Evolutionary conservation across 2,797 vertebrate genomes (phyloP).

Genomic region (Halcyon chelicuti): DNA sequence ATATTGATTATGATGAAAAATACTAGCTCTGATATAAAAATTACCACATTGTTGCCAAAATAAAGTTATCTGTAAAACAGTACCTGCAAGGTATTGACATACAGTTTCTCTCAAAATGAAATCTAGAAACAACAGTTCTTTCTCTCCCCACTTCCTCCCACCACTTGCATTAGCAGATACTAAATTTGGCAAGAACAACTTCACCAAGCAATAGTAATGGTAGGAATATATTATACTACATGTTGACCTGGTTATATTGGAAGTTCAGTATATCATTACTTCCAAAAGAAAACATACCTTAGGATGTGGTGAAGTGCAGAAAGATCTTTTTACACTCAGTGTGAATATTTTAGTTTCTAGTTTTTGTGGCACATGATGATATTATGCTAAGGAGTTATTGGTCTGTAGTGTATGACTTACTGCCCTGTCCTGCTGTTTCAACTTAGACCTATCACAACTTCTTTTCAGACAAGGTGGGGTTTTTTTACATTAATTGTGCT

Average conservation of each 20-base stretch:
- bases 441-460: background rate
- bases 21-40: background rate
- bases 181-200: background rate
- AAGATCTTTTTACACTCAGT: slow-evolving; percentile 15
- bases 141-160: background rate
- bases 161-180: background rate
- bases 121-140: background rate
- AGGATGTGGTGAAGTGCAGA: slow-evolving; percentile 44
- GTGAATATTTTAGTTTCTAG: slow-evolving; percentile 17
- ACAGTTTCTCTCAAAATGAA: background rate
- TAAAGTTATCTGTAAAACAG: background rate
- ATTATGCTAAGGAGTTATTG: slow-evolving; percentile 5
- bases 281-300: slow-evolving; percentile 54
- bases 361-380: background rate
- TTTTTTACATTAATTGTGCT: slow-evolving; percentile 5
- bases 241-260: background rate
- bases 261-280: background rate
- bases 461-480: background rate
- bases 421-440: background rate
- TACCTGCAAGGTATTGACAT: background rate
- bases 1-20: background rate
- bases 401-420: background rate
- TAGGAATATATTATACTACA: slow-evolving; percentile 11
- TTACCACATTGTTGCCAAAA: background rate
- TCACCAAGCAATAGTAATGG: background rate